Evolutionary conservation across 2,113 vertebrate genomes (phyloP), one percentile per base, ranked within the genome.

Genomic region (Scophthalmus maximus): DNA sequence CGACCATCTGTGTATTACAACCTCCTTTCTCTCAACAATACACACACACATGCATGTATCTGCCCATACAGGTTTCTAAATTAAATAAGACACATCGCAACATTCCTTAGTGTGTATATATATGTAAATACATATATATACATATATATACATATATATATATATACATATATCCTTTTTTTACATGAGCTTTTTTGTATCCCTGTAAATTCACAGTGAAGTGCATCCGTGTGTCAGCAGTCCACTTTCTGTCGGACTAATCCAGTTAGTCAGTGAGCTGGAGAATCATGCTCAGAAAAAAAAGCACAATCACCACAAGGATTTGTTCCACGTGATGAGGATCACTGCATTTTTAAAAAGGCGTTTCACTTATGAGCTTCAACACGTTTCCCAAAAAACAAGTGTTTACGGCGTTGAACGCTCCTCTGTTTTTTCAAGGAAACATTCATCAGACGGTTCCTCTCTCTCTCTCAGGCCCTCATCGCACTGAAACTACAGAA

Each of bases 221-320:
- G 27, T 6, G n/a, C 62, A 32, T 4, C 73, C 15, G 22, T 76
- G 49, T 68, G 62, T 74, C 58, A 44, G 55, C 34, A 15, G 20
- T 68, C 49, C 65, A 61, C 75, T 77, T 83, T 85, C 59, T 70
- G 64, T 36, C 34, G 60, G 70, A 50, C 49, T 87, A 82, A 89
- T 89, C 83, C 73, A 86, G 61, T 88, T 88, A 88, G 67, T 70
- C 88, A 91, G 49, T 86, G 86, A 91, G 80, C 87, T 90, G 89
- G 78, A 90, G 80, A 88, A 88, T 75, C 7, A 30, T 62, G 55
- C 62, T 55, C 46, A 58, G 27, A 55, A 42, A 18, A 76, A 69
- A 60, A 30, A 0, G 0, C 38, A 59, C 50, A 61, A 72, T 59
- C 66, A 73, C 46, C 47, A 69, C 29, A 3, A 67, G 32, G 63